phyloP scores from a whole-genome alignment of 2,797 vertebrate genomes.

The Gymnodraco acuticeps region DNA sequence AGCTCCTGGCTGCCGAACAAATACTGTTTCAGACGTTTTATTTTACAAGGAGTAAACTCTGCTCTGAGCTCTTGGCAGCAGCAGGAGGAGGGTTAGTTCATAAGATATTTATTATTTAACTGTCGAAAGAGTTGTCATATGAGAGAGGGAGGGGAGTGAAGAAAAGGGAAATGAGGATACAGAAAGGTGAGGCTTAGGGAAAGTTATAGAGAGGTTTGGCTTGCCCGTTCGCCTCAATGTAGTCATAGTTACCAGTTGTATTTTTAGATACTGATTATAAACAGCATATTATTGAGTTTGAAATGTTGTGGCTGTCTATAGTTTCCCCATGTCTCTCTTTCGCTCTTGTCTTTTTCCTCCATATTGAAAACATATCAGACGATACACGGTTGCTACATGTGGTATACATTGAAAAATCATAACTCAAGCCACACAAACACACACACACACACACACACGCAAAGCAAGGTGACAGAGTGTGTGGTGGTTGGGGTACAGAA shows the following conservation, averaged over 20 bases:
- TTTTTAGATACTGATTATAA: slow-evolving; percentile 62
- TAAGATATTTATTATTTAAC: slow-evolving; percentile 60
- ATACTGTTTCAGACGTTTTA: slow-evolving; percentile 67
- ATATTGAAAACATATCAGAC: slow-evolving; percentile 72
- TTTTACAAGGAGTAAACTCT: slow-evolving; percentile 63
- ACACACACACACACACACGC: slow-evolving; percentile 33
- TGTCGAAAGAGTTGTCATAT: slow-evolving; percentile 54
- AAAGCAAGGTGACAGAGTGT: slow-evolving; percentile 71
- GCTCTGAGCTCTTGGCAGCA: slow-evolving; percentile 61
- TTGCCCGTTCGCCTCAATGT: background rate
- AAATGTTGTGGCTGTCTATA: slow-evolving; percentile 24
- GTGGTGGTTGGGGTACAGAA: slow-evolving; percentile 71
- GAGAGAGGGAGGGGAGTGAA: slow-evolving; percentile 37
- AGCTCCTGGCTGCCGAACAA: slow-evolving; percentile 77
- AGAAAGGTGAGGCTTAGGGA: slow-evolving; percentile 45
- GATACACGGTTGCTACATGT: slow-evolving; percentile 69
- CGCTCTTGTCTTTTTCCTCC: slow-evolving; percentile 46
- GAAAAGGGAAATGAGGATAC: slow-evolving; percentile 38
- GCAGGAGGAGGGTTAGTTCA: slow-evolving; percentile 41
- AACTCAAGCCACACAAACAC: slow-evolving; percentile 59
- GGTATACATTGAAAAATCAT: slow-evolving; percentile 74
- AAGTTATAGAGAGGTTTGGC: slow-evolving; percentile 11
- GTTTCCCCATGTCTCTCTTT: slow-evolving; percentile 30
- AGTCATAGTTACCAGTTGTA: slow-evolving; percentile 54
- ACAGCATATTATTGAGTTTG: slow-evolving; percentile 55